Evolutionary conservation across 2,888 invertebrate species (phyloP), one percentile per base, ranked within the genome.

Genomic region (Agonopterix alstromeriana): DNA sequence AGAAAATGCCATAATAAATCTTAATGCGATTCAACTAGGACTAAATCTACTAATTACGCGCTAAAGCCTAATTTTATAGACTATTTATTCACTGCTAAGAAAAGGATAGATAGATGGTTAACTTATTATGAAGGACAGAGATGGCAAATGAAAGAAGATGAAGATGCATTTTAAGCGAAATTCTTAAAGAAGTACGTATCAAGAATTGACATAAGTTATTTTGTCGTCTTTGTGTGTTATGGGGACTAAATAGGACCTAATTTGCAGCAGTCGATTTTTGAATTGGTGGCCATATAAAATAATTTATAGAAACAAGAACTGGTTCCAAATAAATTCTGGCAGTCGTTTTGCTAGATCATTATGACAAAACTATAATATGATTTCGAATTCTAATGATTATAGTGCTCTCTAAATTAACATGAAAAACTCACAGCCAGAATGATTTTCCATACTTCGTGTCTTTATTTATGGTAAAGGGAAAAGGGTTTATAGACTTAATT

Each of bases 341-440:
- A 27, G 27, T 27, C 7, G 27, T 27, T 27, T 27, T 27, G 27
- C 27, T 27, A 27, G 27, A 27, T 27, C 27, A 27, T 27, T 27
- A 27, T 27, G 27, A 27, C 27, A 27, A 27, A 27, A 27, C 27
- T 27, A 27, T 27, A 27, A 27, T 27, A 27, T 27, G 27, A 27
- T 27, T 1, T 27, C 7, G 27, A 27, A 27, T 5, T 27, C 27
- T 27, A 60, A 55, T 57, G 64, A 64, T 57, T 60, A 66, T 62
- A 61, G 53, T 59, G 66, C 74, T 75, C 61, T 77, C 82, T 81
- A 83, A 83, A 79, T 53, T 69, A 83, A 77, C 63, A 71, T 73
- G 73, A 82, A 78, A 68, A 74, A 70, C 73, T 87, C 88, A 88
- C 88, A 88, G 88, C 88, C 88, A 82, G 87, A 82, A 88, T 88